Conservation (phyloP, 2,113 vertebrate genomes). For the Glaucomys volans region DNA sequence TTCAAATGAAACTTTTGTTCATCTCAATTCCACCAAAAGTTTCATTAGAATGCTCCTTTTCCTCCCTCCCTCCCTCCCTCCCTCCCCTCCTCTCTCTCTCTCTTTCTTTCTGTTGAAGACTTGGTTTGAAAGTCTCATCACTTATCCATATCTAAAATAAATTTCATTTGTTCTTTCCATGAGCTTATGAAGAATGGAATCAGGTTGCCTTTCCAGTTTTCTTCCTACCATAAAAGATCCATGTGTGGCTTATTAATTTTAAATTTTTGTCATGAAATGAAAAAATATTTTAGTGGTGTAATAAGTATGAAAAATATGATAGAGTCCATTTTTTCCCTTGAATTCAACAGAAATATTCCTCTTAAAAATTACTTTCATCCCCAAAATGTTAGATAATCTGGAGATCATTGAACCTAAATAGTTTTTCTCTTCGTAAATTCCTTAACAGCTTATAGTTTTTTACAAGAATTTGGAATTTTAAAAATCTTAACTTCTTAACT, state of each 20-base stretch:
- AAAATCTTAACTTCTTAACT: slow-evolving; percentile 29
- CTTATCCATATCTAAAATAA: neutral
- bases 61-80: neutral
- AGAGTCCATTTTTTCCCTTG: neutral
- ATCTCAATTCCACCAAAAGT: neutral
- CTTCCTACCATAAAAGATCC: neutral
- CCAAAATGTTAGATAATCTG: neutral
- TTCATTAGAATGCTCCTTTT: neutral
- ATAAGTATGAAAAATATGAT: neutral
- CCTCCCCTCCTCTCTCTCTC: too few relatives aligned
- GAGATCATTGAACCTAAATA: neutral
- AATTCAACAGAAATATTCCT: slow-evolving; percentile 40
- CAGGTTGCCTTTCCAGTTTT: neutral
- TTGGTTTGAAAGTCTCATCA: slow-evolving; percentile 28
- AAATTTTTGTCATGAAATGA: neutral
- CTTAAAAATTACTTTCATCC: neutral
- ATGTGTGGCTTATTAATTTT: neutral
- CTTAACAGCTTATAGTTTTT: slow-evolving; percentile 42
- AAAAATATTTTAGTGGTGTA: neutral
- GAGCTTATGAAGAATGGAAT: neutral
- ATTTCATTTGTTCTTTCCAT: neutral
- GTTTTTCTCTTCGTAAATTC: slow-evolving; percentile 25
- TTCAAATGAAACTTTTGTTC: slow-evolving; percentile 5
- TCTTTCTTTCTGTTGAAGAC: neutral
- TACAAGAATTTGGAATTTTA: slow-evolving; percentile 44